These are phyloP conservation scores for Imbricaverruca yamaguchii DNA, from an alignment of 2,888 invertebrate species.

Conservation along the genomic window DNA sequence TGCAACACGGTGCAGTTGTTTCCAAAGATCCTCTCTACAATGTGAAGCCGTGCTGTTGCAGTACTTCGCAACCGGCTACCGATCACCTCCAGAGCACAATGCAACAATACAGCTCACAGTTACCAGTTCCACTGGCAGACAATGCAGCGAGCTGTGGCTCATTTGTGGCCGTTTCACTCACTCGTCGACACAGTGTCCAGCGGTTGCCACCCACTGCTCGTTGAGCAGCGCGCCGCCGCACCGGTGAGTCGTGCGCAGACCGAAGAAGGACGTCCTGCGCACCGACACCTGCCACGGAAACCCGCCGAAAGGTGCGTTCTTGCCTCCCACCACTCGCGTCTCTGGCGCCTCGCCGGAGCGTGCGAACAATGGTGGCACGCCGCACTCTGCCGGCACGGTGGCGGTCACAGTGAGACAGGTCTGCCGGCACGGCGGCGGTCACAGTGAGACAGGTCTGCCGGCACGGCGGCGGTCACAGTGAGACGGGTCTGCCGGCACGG, in stretches of 20 bases:
- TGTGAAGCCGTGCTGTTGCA: too few relatives aligned
- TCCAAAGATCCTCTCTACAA: too few relatives aligned
- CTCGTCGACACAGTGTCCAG: slow-evolving; percentile 33
- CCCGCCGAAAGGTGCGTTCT: slow-evolving; percentile 36
- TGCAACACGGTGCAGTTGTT: too few relatives aligned
- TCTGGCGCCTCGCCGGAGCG: not conserved
- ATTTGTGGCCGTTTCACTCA: slow-evolving; percentile 21
- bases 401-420: too few relatives aligned
- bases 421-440: not conserved
- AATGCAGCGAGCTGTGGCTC: too few relatives aligned
- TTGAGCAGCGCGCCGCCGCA: slow-evolving; percentile 32
- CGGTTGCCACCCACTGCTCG: slow-evolving; percentile 29
- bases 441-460: not conserved
- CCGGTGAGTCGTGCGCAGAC: slow-evolving; percentile 26
- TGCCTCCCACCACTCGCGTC: slow-evolving; percentile 37
- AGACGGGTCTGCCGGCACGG: not conserved
- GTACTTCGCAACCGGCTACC: too few relatives aligned
- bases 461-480: not conserved
- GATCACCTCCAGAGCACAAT: too few relatives aligned
- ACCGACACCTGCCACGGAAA: slow-evolving; percentile 38
- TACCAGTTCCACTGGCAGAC: too few relatives aligned
- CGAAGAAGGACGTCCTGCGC: slow-evolving; percentile 21
- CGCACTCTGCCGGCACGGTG: slow-evolving; percentile 10
- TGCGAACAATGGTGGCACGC: not conserved
- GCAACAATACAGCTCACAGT: too few relatives aligned